Conservation (phyloP, 2,888 invertebrate species). For the Ornithoptera alexandrae region DNA sequence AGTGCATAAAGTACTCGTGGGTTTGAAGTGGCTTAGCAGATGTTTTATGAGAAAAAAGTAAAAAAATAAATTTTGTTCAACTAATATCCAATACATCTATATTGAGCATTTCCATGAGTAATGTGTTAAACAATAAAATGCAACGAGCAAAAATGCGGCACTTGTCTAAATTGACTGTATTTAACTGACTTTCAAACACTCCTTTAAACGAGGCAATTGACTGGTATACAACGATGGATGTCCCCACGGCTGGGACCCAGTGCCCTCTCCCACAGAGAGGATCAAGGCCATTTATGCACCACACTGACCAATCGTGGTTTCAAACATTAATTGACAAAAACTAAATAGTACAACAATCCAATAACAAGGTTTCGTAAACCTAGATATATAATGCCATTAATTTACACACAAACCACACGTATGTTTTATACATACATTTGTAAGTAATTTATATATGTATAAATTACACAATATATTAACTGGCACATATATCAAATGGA, state of each 20-base stretch:
- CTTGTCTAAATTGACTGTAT: constrained; percentile 71
- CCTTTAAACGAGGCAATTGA: constrained; percentile 63
- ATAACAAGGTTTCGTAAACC: constrained; percentile 67
- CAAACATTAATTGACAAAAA: constrained; percentile 75
- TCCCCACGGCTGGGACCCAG: no score
- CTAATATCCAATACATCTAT: constrained; percentile 31
- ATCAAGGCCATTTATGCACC: no score
- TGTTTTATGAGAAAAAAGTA: background rate
- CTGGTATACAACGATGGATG: constrained; percentile 32
- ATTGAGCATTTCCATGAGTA: constrained; percentile 79
- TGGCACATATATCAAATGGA: constrained; percentile 52
- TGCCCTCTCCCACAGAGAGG: no score
- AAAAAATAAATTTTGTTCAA: constrained; percentile 10
- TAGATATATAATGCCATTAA: constrained; percentile 46
- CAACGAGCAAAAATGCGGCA: constrained; percentile 71
- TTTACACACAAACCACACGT: constrained; percentile 7
- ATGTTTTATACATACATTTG: no score
- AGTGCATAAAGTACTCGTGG: no score
- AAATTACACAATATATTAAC: constrained; percentile 61
- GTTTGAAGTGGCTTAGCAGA: background rate
- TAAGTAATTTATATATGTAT: constrained; percentile 33
- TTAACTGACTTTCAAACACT: background rate
- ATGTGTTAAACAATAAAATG: constrained; percentile 57
- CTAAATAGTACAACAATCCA: constrained; percentile 65
- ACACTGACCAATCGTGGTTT: constrained; percentile 30